These are phyloP conservation scores for Meiosimyza decipiens DNA, from an alignment of 2,888 invertebrate species.

Conservation along the genomic window DNA sequence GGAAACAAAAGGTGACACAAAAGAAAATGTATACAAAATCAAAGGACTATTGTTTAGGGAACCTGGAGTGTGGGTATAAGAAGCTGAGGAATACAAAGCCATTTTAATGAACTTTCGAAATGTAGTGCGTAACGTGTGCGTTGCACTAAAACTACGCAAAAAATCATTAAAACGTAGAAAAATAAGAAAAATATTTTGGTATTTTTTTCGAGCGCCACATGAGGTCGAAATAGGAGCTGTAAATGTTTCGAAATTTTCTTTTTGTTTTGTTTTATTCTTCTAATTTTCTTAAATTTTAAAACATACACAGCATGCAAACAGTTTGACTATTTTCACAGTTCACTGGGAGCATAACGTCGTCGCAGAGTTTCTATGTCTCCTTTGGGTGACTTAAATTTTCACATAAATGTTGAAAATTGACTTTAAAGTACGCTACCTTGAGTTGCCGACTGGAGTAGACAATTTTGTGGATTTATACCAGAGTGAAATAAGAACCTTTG, in stretches of 20 bases:
- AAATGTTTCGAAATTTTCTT: too few species aligned
- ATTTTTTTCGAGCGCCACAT: too few species aligned
- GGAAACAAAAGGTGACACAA: slow-evolving; percentile 8
- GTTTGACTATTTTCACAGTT: not conserved
- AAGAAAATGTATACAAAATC: slow-evolving; percentile 15
- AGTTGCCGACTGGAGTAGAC: too few species aligned
- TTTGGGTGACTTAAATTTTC: slow-evolving; percentile 30
- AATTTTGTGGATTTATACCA: too few species aligned
- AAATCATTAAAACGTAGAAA: slow-evolving; percentile 13
- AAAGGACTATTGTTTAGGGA: slow-evolving; percentile 17
- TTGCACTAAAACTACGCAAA: slow-evolving; percentile 2
- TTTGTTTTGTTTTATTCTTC: too few species aligned
- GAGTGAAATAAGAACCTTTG: not conserved
- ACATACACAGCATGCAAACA: not conserved
- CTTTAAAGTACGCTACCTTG: too few species aligned
- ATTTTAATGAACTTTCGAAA: not conserved
- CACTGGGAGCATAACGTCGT: too few species aligned
- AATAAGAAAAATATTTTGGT: not conserved
- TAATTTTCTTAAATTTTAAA: slow-evolving; percentile 6
- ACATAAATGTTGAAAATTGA: not conserved
- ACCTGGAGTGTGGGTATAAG: not conserved
- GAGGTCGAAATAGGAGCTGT: too few species aligned
- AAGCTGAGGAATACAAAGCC: not conserved
- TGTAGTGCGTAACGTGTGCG: slow-evolving; percentile 9
- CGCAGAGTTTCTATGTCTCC: slow-evolving; percentile 11